Base-by-base conservation (phyloP, 2,113 vertebrate genomes). In the Callospermophilus lateralis region DNA sequence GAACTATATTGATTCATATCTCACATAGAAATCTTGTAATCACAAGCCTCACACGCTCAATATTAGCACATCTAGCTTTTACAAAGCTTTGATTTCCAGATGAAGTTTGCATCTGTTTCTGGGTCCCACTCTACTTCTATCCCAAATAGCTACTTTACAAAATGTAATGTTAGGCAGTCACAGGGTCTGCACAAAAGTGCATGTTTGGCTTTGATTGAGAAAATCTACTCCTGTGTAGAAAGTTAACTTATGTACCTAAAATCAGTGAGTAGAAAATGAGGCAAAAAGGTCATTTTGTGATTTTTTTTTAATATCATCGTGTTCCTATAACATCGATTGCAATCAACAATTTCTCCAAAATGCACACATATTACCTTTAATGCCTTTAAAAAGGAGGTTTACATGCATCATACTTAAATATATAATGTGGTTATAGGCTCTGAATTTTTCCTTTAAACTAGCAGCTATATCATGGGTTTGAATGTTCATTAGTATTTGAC, bases 31-130 rank as follows among this genome's bases (percentile, higher is more conserved):
- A 9, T 68, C 37, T 63, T 16, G 24, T 65, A 58, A 78, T 61
- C 45, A 13, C 55, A 9, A 94, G 30, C 6, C 48, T 30, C 20
- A n/a, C 37, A 32, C 19, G 42, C 8, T 51, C 30, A 30, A 74
- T 51, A 42, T 81, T 19, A 73, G 61, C 28, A 48, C 55, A 37
- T 72, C 32, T 42, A 81, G 17, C 37, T 76, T 74, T 6, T 3
- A 28, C 67, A 80, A 55, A 86, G 39, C 45, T 84, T 93, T 63
- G 37, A 67, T 79, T 89, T 78, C 39, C 42, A 78, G 32, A 34
- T 84, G 10, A 84, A 83, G 26, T 63, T 84, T 39, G 13, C 58
- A 39, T 53, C 53, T 91, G 17, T 72, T 73, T 17, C 12, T 6
- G 48, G 15, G 17, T 65, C 53, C 83, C 53, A 19, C 28, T 65